Percentiles rank a stretch among this genome's conserved stretches.
Evolutionary conservation across 1,140 invertebrate species (phyloP).

Genomic region (Octopus bimaculoides): DNA sequence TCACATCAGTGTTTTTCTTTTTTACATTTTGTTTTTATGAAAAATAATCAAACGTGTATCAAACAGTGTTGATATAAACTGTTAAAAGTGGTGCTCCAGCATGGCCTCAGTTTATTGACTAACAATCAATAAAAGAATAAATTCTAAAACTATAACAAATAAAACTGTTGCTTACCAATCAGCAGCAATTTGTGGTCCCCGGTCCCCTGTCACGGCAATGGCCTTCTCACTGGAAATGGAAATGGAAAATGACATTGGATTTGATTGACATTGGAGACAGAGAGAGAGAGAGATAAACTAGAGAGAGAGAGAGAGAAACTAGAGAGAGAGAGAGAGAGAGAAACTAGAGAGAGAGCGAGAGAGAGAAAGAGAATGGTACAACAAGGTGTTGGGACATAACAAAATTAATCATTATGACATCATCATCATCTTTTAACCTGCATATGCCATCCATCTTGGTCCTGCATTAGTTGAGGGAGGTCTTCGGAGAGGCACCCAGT

Average conservation of each 20-base stretch:
- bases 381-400: neutral
- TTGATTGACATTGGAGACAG: neutral
- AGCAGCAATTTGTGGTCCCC: conserved; percentile 78
- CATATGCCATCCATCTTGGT: too few species aligned
- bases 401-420: too few species aligned
- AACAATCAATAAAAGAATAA: neutral
- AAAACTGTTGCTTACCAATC: conserved; percentile 66
- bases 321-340: neutral
- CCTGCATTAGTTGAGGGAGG: too few species aligned
- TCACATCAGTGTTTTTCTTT: too few species aligned
- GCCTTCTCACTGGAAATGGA: conserved; percentile 73
- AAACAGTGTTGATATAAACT: too few species aligned
- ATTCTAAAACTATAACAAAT: neutral
- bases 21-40: too few species aligned
- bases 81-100: too few species aligned
- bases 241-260: conserved; percentile 24
- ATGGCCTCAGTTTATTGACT: neutral
- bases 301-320: neutral
- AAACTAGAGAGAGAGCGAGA: neutral
- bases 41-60: too few species aligned
- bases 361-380: conserved; percentile 1
- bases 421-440: too few species aligned
- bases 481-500: too few species aligned
- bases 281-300: neutral
- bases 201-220: conserved; percentile 81